Evolutionary conservation across 2,113 vertebrate species (phyloP).

Genomic region (Rhabdornis inornatus): DNA sequence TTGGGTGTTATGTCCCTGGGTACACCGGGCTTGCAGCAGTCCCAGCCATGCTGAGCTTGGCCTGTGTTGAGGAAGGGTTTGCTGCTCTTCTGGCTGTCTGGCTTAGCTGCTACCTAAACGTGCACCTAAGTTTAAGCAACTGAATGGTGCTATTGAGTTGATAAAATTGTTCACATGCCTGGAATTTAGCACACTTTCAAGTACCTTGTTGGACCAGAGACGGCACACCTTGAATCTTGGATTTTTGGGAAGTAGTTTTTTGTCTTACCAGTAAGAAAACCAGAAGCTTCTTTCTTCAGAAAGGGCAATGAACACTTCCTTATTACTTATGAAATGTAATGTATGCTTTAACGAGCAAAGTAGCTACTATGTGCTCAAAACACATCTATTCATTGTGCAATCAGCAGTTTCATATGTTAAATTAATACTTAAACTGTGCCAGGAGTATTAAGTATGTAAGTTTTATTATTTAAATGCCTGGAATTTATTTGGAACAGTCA

Average conservation of each 20-base stretch:
- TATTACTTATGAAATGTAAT: constrained; percentile 13
- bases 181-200: neutral
- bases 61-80: neutral
- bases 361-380: constrained; percentile 42
- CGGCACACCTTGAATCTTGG: accelerated
- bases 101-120: neutral
- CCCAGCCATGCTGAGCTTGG: accelerated
- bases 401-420: constrained; percentile 48
- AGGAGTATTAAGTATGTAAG: constrained; percentile 36
- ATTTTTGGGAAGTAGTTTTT: neutral
- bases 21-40: accelerated
- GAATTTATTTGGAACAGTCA: constrained; percentile 32
- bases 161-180: neutral
- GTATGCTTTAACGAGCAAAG: constrained; percentile 16
- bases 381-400: constrained; percentile 43
- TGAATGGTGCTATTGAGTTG: neutral
- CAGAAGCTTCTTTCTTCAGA: neutral
- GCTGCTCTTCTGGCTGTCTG: neutral
- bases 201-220: neutral
- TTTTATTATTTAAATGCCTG: constrained; percentile 59
- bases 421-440: constrained; percentile 54
- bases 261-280: neutral
- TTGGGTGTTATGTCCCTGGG: neutral
- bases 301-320: neutral
- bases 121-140: neutral